These are phyloP conservation scores for Suncus etruscus DNA, from an alignment of 2,113 vertebrate genomes.

Conservation along the genomic window DNA sequence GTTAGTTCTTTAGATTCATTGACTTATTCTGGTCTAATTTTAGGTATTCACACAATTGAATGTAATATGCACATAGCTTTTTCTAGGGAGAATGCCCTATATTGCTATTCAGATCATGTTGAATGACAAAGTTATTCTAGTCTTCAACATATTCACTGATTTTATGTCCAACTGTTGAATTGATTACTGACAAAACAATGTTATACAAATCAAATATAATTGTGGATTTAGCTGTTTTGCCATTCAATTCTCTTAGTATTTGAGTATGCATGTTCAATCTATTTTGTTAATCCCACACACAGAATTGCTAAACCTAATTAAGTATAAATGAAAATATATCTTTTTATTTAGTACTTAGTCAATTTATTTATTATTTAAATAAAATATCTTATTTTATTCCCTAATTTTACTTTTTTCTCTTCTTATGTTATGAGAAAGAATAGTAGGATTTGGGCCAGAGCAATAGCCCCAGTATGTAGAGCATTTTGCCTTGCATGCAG, in stretches of 20 bases:
- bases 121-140: neutral
- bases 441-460: no score
- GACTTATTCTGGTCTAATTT: neutral
- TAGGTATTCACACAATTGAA: constrained; percentile 21
- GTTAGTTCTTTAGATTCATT: constrained; percentile 2
- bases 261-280: neutral
- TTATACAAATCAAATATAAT: constrained; percentile 9
- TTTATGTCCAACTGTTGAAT: constrained; percentile 25
- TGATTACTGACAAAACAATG: constrained; percentile 47
- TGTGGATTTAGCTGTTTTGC: constrained; percentile 38
- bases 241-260: constrained; percentile 22
- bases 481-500: no score
- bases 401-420: constrained; percentile 3
- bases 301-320: constrained; percentile 22
- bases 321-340: neutral
- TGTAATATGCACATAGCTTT: neutral
- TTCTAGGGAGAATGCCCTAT: neutral
- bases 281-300: neutral
- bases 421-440: no score
- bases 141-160: constrained; percentile 18
- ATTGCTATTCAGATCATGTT: constrained; percentile 8
- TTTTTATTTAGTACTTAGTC: neutral
- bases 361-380: neutral
- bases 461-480: no score
- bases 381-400: neutral